A percentile compares a stretch with the other conserved stretches of the same genome.
phyloP scores from a whole-genome alignment of 2,113 vertebrate species.

The Brachypteracias leptosomus region DNA sequence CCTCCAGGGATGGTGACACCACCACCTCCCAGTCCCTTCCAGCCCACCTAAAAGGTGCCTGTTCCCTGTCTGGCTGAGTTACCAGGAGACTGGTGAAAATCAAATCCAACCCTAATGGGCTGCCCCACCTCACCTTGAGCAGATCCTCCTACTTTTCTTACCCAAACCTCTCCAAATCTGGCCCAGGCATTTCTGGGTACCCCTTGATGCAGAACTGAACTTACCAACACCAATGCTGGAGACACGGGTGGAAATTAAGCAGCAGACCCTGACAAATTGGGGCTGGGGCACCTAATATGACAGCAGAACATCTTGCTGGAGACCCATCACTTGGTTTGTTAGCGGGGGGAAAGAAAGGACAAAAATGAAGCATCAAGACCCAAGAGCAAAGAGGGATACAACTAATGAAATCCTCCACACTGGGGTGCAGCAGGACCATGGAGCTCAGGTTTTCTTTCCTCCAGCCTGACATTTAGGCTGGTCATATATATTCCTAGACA shows the following conservation, averaged over 20 bases:
- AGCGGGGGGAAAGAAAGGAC: accelerated
- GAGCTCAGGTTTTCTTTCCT: background rate
- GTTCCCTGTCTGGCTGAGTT: background rate
- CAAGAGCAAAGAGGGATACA: background rate
- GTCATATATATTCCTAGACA: background rate
- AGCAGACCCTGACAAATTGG: background rate
- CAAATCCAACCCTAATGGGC: background rate
- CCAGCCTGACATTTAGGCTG: background rate
- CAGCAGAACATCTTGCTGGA: background rate
- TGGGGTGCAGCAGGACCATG: background rate
- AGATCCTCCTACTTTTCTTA: background rate
- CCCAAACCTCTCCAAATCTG: background rate
- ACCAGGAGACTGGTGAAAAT: background rate
- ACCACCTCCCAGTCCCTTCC: background rate
- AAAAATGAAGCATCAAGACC: background rate
- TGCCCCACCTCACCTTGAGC: background rate
- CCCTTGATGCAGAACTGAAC: background rate
- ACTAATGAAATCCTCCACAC: background rate
- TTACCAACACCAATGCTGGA: accelerated
- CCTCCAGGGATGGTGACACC: too few relatives aligned
- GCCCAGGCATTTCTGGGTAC: background rate
- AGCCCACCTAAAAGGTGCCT: background rate
- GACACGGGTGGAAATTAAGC: background rate
- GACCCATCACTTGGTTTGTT: background rate
- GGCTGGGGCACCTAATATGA: accelerated